A percentile compares a stretch with the other conserved stretches of the same genome.
phyloP scores from a whole-genome alignment of 2,888 invertebrate genomes.

The Apodemia zela region DNA sequence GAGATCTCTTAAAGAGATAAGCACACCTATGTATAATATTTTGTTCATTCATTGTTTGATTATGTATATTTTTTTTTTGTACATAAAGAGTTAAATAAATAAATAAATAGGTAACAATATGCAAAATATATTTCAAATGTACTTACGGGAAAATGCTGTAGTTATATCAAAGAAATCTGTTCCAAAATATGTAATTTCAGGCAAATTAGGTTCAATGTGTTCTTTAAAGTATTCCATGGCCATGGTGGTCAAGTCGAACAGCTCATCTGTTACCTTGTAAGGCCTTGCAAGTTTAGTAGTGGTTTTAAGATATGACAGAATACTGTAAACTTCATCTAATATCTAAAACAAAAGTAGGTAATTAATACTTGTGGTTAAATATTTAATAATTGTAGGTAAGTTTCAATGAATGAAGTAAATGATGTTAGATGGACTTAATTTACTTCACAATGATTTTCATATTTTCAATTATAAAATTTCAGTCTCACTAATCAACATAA shows the following conservation, averaged over 20 bases:
- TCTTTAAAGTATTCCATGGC: slow-evolving; percentile 99
- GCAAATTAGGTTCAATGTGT: slow-evolving; percentile 92
- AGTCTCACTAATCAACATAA: no score
- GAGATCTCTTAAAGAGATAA: no score
- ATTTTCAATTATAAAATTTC: no score
- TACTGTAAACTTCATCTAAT: slow-evolving; percentile 93
- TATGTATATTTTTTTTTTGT: no score
- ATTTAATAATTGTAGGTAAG: no score
- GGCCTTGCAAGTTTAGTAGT: slow-evolving; percentile 91
- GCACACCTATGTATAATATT: no score
- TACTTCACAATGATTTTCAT: no score
- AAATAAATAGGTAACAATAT: background rate
- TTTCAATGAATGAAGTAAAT: no score
- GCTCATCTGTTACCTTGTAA: slow-evolving; percentile 95
- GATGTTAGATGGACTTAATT: no score
- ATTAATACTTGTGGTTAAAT: background rate
- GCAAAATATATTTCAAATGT: slow-evolving; percentile 27
- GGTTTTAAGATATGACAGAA: slow-evolving; percentile 90
- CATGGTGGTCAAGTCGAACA: slow-evolving; percentile 97
- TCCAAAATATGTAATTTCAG: slow-evolving; percentile 93
- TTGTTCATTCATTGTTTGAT: no score
- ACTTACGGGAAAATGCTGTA: slow-evolving; percentile 84
- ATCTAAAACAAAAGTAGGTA: slow-evolving; percentile 77
- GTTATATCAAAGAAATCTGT: slow-evolving; percentile 91
- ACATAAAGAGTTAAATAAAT: no score